Base-by-base conservation (phyloP, 1,140 invertebrate genomes). In the Asobara japonica region DNA sequence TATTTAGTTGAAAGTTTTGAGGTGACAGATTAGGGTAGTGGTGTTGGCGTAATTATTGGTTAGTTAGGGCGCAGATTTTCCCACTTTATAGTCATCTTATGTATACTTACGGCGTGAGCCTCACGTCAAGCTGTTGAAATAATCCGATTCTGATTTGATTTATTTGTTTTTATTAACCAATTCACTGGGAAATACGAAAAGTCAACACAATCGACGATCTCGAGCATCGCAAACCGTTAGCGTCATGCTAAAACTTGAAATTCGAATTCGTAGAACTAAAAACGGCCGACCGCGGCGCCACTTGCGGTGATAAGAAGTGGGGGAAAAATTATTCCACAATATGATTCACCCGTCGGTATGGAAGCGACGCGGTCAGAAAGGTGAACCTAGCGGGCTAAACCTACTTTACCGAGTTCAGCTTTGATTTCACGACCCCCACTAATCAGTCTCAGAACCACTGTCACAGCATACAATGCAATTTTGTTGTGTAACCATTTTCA, bases 221-320 rank as follows among this genome's bases (percentile, higher is more conserved):
- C 5, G 22, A 64, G 69, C 69, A 71, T 65, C 60, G 36, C 60
- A 45, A 62, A 71, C 69, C 69, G 69, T 71, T 71, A 69, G 69
- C 69, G 69, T 71, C 61, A 64, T 71, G 48, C 67, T 16, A 30
- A 33, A 27, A 71, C 60, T 71, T 71, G 69, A 64, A 71, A 71
- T 71, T 71, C 69, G 51, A 71, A 71, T 62, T 45, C n/a, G n/a
- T n/a, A n/a, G n/a, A n/a, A n/a, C n/a, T n/a, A n/a, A n/a, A n/a
- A n/a, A n/a, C n/a, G n/a, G n/a, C n/a, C n/a, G n/a, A n/a, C n/a
- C n/a, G n/a, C n/a, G n/a, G n/a, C n/a, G n/a, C n/a, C n/a, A n/a
- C n/a, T n/a, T n/a, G n/a, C n/a, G n/a, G n/a, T n/a, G n/a, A n/a
- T n/a, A n/a, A n/a, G n/a, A n/a, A n/a, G n/a, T n/a, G n/a, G n/a